phyloP scores from a whole-genome alignment of 1,140 invertebrate genomes.

The Apolygus lucorum region DNA sequence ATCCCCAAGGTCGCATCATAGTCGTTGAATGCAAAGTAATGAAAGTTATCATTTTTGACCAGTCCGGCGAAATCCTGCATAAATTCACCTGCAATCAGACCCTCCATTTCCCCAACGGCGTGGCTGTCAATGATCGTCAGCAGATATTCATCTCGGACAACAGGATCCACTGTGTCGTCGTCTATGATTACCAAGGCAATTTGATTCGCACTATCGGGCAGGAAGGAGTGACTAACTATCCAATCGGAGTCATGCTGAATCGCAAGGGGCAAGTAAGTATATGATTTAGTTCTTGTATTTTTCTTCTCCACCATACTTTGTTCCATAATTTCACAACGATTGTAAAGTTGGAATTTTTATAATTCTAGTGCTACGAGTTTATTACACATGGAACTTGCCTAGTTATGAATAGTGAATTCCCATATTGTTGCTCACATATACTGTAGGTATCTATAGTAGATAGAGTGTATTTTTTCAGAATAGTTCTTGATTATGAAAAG shows the following conservation, averaged over 20 bases:
- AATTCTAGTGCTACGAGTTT: no score
- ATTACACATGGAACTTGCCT: no score
- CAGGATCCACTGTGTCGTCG: slow-evolving; percentile 97
- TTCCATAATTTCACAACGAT: no score
- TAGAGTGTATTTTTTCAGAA: no score
- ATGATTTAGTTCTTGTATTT: no score
- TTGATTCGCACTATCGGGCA: slow-evolving; percentile 95
- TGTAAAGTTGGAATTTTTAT: no score
- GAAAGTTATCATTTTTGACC: slow-evolving; percentile 98
- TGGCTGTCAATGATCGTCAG: slow-evolving; percentile 97
- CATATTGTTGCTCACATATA: no score
- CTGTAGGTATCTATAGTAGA: no score
- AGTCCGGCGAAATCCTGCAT: slow-evolving; percentile 88
- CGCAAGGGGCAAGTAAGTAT: slow-evolving; percentile 65
- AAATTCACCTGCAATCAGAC: slow-evolving; percentile 98
- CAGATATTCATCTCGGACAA: slow-evolving; percentile 99
- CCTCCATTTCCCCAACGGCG: slow-evolving; percentile 98
- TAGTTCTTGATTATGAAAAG: no score
- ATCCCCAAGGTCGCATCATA: slow-evolving; percentile 94
- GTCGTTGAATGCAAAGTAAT: slow-evolving; percentile 99
- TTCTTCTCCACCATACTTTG: no score
- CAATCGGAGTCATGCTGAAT: slow-evolving; percentile 97
- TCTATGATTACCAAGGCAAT: slow-evolving; percentile 95
- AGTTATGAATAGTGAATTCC: no score
- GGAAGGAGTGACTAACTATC: slow-evolving; percentile 98